phyloP scores from a whole-genome alignment of 2,797 vertebrate genomes.

The Spinus pinus region DNA sequence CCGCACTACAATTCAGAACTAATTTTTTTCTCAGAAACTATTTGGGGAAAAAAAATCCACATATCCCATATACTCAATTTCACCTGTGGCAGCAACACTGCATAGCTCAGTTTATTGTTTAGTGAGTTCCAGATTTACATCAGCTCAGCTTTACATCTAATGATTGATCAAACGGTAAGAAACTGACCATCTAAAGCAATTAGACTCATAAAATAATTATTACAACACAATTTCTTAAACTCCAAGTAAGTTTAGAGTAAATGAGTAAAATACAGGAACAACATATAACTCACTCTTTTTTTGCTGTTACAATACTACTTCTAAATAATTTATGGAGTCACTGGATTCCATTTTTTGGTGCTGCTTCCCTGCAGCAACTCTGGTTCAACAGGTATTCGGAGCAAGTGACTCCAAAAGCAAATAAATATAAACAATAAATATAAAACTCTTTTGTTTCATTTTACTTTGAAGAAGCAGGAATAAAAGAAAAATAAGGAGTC shows the following conservation, averaged over 20 bases:
- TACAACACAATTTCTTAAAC: neutral
- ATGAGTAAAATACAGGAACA: neutral
- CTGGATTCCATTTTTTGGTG: neutral
- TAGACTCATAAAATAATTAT: neutral
- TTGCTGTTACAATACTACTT: neutral
- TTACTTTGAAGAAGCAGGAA: neutral
- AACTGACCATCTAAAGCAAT: neutral
- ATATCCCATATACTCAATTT: neutral
- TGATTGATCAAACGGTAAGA: neutral
- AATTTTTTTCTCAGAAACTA: neutral
- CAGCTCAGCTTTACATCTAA: neutral
- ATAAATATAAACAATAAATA: neutral
- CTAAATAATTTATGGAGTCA: neutral
- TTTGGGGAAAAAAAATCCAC: fast-evolving
- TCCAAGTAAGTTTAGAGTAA: neutral
- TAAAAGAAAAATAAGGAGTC: neutral
- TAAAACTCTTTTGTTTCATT: neutral
- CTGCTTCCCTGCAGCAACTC: neutral
- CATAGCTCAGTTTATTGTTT: neutral
- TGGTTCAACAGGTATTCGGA: neutral
- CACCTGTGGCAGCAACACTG: neutral
- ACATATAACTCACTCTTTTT: neutral
- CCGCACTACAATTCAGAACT: neutral
- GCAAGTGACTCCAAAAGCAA: neutral
- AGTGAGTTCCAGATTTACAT: neutral